Evolutionary conservation across 1,140 invertebrate species (phyloP).

Genomic region (Drosophila kepulauana): DNA sequence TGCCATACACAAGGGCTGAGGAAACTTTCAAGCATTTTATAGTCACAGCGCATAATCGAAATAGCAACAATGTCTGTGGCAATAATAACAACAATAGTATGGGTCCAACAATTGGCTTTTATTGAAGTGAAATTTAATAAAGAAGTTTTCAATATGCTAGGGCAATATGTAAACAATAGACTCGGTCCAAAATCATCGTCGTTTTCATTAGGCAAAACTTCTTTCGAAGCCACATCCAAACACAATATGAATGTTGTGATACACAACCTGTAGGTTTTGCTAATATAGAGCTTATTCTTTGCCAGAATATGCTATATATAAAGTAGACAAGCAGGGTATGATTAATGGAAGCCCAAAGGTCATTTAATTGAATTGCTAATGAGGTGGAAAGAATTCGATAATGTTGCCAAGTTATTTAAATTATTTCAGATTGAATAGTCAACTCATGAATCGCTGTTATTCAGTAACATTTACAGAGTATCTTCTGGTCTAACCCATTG

Average conservation of each 20-base stretch:
- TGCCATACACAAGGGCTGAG: background rate
- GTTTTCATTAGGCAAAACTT: conserved; percentile 62
- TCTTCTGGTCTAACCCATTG: background rate
- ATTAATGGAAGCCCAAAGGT: too few species aligned
- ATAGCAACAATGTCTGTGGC: conserved; percentile 41
- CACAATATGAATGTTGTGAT: background rate
- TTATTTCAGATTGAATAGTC: too few species aligned
- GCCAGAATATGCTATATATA: too few species aligned
- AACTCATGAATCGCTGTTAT: background rate
- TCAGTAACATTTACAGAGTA: background rate
- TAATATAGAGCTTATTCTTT: too few species aligned
- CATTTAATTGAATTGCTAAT: too few species aligned
- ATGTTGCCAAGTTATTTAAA: too few species aligned
- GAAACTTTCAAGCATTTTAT: conserved; percentile 60
- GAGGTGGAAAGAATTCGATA: too few species aligned
- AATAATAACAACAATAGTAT: conserved; percentile 35
- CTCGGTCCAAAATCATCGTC: conserved; percentile 65
- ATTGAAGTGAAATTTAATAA: conserved; percentile 75
- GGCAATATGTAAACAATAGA: conserved; percentile 73
- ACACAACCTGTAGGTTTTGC: too few species aligned
- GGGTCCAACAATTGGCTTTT: conserved; percentile 63
- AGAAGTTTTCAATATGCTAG: conserved; percentile 73
- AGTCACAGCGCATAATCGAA: conserved; percentile 46
- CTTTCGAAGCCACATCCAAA: background rate
- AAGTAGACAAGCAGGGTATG: too few species aligned